Conservation (phyloP, 2,797 vertebrate genomes). For the Diceros bicornis region DNA sequence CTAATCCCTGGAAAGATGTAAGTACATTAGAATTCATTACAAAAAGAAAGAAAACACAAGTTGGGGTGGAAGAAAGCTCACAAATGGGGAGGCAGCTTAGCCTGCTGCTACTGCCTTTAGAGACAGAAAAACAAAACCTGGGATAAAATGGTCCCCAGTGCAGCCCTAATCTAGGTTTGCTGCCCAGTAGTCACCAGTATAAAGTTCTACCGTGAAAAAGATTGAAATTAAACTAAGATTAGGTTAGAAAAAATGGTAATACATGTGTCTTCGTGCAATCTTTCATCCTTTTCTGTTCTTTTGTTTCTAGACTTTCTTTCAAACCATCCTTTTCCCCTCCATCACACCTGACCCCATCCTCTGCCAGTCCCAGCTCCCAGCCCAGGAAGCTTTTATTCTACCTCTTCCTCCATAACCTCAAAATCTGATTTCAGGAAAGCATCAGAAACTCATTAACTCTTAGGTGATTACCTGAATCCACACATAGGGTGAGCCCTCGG, state of each 20-base stretch:
- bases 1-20: conserved; percentile 77
- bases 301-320: background rate
- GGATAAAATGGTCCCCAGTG: background rate
- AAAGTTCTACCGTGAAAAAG: background rate
- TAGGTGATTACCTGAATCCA: background rate
- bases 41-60: conserved; percentile 54
- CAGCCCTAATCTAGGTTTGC: background rate
- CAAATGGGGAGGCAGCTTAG: background rate
- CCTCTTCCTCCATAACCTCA: background rate
- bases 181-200: background rate
- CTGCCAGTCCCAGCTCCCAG: background rate
- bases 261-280: background rate
- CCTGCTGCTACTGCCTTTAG: background rate
- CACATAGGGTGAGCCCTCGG: accelerated
- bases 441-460: background rate
- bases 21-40: conserved; percentile 74
- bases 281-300: background rate
- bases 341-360: too few species aligned
- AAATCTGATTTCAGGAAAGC: background rate
- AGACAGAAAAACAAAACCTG: background rate
- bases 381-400: background rate
- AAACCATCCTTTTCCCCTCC: background rate
- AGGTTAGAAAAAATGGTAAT: background rate
- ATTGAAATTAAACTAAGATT: background rate
- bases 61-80: background rate